Evolutionary conservation across 2,797 vertebrate species (phyloP), one percentile per base, ranked within the genome.

Genomic region (Acanthurus lineatus): DNA sequence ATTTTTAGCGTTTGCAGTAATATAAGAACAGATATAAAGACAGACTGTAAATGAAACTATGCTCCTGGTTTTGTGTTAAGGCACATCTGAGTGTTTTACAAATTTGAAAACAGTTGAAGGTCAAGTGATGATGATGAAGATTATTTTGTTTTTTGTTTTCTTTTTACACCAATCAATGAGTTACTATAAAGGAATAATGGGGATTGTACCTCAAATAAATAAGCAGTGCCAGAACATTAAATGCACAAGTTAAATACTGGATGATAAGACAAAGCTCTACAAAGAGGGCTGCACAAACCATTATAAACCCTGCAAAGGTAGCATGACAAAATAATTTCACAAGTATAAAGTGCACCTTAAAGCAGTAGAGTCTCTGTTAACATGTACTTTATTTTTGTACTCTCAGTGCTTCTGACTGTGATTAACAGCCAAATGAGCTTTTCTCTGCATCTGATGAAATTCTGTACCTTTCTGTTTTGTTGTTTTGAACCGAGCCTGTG

Each of bases 401-500:
- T 15, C 4, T 35, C 15, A 14, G 22, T 45, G n/a, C 48, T 5
- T 3, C 9, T 67, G 19, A 52, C 19, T 65, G 45, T 16, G 25
- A 58, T 49, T 40, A 35, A 25, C 20, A 64, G 40, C 44, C 54
- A 32, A 17, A 59, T 15, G 56, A 69, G n/a, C 35, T 57, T 56
- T 48, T 67, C 44, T 65, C 14, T 48, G 48, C 51, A 54, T 67
- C 47, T 53, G 19, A 44, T 52, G 44, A 10, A 62, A 59, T 82
- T 53, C n/a, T 62, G 25, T 20, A 42, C 9, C 11, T 58, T 44
- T 32, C 32, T 48, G 19, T 71, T 59, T 67, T 48, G 42, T 64
- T 79, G 35, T 64, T 82, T 22, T 80, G 47, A 75, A 35, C 32
- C 32, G 6, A 42, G 52, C 59, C 53, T 71, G 38, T 9, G 62